Base-by-base conservation (phyloP, 2,797 vertebrate species). In the Phataginus tetradactyla region DNA sequence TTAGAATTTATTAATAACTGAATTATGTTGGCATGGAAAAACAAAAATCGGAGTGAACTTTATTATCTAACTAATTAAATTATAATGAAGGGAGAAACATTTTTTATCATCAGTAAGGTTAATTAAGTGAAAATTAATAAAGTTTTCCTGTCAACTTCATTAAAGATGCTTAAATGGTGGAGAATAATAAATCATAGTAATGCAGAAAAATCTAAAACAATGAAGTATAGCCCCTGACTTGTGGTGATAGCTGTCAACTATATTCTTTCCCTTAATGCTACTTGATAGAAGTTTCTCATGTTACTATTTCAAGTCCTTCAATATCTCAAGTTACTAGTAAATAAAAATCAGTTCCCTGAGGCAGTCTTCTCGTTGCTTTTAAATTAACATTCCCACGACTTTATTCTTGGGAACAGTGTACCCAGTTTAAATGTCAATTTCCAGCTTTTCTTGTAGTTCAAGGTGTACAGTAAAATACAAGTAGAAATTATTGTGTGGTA, bases 61-160 rank as follows among this genome's bases (percentile, higher is more conserved):
- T 97, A 87, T 93, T 81, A 90, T 92, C 25, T 92, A 86, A 92
- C 59, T 96, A 95, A 97, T 96, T 97, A 97, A 97, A 95, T 95
- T 95, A 84, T 79, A 95, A 72, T 91, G 69, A 71, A 97, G 37
- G 34, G 42, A 83, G 37, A 86, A 95, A 88, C 49, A 51, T 55
- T 94, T 96, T 95, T 96, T 94, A 96, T 97, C 97, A 96, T 93
- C 83, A 96, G 86, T 94, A 95, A 96, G 39, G 14, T 95, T 97
- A 96, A 96, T 97, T 96, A 97, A 97, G 88, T 95, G 68, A 89
- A 95, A 96, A 42, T 81, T 96, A 97, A 96, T 97, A 86, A 96
- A 93, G 64, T 94, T 97, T 97, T 95, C 55, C 68, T 97, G 61
- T 94, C 83, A 97, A 15, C 95, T 92, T 96, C 75, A 95, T 94